These are phyloP conservation scores for Nycticebus coucang DNA, from an alignment of 2,113 vertebrate species.

Conservation along the genomic window DNA sequence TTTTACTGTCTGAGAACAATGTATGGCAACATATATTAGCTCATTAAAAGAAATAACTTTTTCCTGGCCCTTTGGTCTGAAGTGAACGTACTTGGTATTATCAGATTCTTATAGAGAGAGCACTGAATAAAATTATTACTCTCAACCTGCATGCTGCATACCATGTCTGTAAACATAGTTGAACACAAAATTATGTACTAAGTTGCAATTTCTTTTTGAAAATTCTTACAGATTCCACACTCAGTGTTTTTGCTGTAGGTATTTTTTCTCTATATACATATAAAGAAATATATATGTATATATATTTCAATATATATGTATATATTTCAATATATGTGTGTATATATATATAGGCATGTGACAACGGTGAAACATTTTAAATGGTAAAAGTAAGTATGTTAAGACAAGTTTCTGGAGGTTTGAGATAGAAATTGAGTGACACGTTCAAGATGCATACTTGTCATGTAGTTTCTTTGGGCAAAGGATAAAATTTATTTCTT, in stretches of 20 bases:
- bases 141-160: background rate
- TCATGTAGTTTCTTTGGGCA: background rate
- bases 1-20: background rate
- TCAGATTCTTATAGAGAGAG: background rate
- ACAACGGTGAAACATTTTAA: background rate
- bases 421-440: background rate
- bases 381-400: background rate
- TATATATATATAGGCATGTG: background rate
- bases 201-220: background rate
- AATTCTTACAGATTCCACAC: background rate
- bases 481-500: background rate
- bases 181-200: background rate
- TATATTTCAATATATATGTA: no score
- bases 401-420: background rate
- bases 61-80: background rate
- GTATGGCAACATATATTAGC: background rate
- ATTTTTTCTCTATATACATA: background rate
- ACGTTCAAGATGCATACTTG: background rate
- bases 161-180: background rate
- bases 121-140: background rate
- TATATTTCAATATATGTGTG: no score
- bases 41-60: background rate
- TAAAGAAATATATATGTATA: no score
- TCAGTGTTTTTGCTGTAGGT: background rate
- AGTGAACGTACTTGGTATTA: background rate